Base-by-base conservation (phyloP, 2,797 vertebrate genomes). In the Lutra lutra region DNA sequence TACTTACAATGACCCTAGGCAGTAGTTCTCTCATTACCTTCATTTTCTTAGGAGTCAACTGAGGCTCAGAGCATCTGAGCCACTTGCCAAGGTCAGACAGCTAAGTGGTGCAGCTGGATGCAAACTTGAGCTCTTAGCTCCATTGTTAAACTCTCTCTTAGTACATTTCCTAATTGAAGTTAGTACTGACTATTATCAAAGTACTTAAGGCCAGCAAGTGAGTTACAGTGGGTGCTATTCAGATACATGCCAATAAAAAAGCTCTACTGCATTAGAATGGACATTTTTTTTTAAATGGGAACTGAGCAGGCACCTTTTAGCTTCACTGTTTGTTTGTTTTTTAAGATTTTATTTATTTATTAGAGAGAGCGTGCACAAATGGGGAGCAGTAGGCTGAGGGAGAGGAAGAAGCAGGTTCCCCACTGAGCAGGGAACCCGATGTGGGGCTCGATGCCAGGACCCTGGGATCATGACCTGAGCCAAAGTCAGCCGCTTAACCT, bases 41-140 rank as follows among this genome's bases (percentile, higher is more conserved):
- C 84, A 40, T 64, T 92, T 89, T 89, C 29, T 68, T 48, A 73
- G 89, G 62, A 89, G 93, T 25, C 86, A 94, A 27, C 27, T 93
- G 32, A 90, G 80, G 32, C 82, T 88, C 35, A 94, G 93, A 64
- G 54, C 66, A 46, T 73, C 35, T 27, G 23, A 86, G 54, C 46
- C 68, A 15, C 13, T 64, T 79, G 64, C 17, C 32, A 64, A 48
- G 27, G 54, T 85, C 32, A 58, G 70, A 85, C 15, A 83, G 51
- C 91, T 43, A 35, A 86, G 46, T n/a, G 29, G 9, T 46, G 2
- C 9, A 84, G 68, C 79, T 46, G 7, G 23, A 23, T 60, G 58
- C 75, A 89, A 43, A 78, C 29, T 10, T 2, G 0, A 64, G 46
- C 17, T 66, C 48, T 78, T 84, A 20, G 25, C 13, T 25, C 84